Conservation (phyloP, 2,797 vertebrate genomes). For the Cossypha polioptera region DNA sequence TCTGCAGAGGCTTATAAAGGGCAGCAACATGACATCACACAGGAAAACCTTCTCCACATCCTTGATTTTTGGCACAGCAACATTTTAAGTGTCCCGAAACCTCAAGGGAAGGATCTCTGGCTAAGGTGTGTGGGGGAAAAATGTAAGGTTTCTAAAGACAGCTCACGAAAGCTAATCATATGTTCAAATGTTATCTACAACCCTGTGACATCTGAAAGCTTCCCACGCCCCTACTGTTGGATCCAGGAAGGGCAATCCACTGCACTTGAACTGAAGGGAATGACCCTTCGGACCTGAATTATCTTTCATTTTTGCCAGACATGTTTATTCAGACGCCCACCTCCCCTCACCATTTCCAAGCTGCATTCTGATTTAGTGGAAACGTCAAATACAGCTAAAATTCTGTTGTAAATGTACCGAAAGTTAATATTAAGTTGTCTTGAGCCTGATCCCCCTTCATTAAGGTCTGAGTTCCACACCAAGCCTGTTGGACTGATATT, state of each 20-base stretch:
- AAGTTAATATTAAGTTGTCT: neutral
- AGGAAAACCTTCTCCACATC: slow-evolving; percentile 78
- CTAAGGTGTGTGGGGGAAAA: slow-evolving; percentile 56
- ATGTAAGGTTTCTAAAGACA: slow-evolving; percentile 73
- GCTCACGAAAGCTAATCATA: slow-evolving; percentile 67
- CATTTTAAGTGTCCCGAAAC: slow-evolving; percentile 71
- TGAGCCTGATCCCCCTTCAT: neutral
- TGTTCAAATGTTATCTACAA: slow-evolving; percentile 75
- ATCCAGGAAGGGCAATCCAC: slow-evolving; percentile 38
- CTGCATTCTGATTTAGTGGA: neutral
- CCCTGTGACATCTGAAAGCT: slow-evolving; percentile 66
- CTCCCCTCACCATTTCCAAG: neutral
- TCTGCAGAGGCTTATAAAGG: slow-evolving; percentile 75
- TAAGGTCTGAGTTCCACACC: neutral
- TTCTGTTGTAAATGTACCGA: neutral
- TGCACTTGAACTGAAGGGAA: slow-evolving; percentile 15
- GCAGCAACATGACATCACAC: slow-evolving; percentile 76
- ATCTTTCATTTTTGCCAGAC: neutral
- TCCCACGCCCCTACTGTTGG: slow-evolving; percentile 48
- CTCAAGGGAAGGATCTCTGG: slow-evolving; percentile 69
- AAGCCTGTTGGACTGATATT: neutral
- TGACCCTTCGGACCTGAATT: slow-evolving; percentile 3
- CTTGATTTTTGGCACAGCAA: slow-evolving; percentile 77
- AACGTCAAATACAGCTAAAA: neutral
- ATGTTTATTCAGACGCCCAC: neutral